A percentile compares a stretch with the other conserved stretches of the same genome.
Conservation (phyloP, 2,888 invertebrate genomes). For the Lasioglossum pauxillum region DNA sequence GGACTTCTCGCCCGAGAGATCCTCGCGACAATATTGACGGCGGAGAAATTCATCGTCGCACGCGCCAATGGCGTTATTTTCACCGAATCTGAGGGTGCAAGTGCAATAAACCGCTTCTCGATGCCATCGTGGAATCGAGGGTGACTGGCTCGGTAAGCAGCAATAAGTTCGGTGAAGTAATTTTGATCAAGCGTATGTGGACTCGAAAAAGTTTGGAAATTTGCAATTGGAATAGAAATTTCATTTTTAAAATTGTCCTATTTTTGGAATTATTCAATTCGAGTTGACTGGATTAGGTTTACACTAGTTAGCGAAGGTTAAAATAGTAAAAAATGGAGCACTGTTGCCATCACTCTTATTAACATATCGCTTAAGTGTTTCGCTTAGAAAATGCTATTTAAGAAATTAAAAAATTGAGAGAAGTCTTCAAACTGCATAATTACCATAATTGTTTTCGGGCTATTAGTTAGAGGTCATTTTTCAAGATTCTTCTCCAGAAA, state of each 20-base stretch:
- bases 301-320: no score
- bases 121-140: background rate
- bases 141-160: background rate
- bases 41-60: background rate
- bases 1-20: background rate
- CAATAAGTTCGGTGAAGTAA: background rate
- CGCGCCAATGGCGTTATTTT: background rate
- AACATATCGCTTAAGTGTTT: no score
- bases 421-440: background rate
- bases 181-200: background rate
- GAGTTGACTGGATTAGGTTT: no score
- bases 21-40: background rate
- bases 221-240: background rate
- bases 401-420: no score
- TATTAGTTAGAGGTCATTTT: no score
- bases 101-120: background rate
- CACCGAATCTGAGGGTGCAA: background rate
- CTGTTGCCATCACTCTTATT: no score
- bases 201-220: background rate
- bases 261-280: no score
- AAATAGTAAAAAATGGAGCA: no score
- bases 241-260: background rate
- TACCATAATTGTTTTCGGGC: background rate
- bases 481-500: background rate
- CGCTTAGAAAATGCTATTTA: no score